Evolutionary conservation across 2,888 invertebrate species (phyloP).

Genomic region (Melipona bicolor): DNA sequence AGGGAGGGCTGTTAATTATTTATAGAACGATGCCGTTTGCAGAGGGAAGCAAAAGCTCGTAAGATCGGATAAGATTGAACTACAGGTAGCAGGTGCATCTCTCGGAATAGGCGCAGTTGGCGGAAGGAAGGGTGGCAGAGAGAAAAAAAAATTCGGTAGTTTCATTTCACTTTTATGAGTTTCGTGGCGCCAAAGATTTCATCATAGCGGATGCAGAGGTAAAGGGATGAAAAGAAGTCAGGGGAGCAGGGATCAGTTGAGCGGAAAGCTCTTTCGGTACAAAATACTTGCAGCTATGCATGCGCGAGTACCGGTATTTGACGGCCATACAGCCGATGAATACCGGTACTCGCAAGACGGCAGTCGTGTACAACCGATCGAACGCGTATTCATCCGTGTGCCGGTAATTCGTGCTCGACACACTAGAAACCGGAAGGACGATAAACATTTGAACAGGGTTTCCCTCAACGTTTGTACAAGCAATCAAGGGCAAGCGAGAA

Average conservation of each 20-base stretch:
- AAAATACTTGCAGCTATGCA: conserved; percentile 62
- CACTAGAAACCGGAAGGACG: neutral
- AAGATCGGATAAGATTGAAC: conserved; percentile 34
- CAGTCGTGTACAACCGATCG: conserved; percentile 39
- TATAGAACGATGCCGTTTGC: neutral
- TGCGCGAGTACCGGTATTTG: conserved; percentile 38
- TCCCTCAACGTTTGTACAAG: neutral
- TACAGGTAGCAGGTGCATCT: conserved; percentile 43
- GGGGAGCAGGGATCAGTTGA: conserved; percentile 39
- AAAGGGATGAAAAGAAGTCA: conserved; percentile 28
- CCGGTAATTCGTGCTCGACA: conserved; percentile 7
- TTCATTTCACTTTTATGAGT: conserved; percentile 60
- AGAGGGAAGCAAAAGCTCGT: conserved; percentile 1
- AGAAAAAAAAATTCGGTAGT: conserved; percentile 59
- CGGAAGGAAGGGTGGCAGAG: neutral
- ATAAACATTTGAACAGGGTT: conserved; percentile 9
- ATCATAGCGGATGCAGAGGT: conserved; percentile 46
- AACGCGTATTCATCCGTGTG: conserved; percentile 26
- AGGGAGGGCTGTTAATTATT: neutral
- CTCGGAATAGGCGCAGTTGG: conserved; percentile 4
- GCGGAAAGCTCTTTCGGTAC: conserved; percentile 55
- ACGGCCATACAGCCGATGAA: conserved; percentile 31
- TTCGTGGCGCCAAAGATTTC: conserved; percentile 62
- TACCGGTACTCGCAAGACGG: conserved; percentile 28
- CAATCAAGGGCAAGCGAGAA: neutral